Base-by-base conservation (phyloP, 2,113 vertebrate species). In the Acanthisitta chloris region DNA sequence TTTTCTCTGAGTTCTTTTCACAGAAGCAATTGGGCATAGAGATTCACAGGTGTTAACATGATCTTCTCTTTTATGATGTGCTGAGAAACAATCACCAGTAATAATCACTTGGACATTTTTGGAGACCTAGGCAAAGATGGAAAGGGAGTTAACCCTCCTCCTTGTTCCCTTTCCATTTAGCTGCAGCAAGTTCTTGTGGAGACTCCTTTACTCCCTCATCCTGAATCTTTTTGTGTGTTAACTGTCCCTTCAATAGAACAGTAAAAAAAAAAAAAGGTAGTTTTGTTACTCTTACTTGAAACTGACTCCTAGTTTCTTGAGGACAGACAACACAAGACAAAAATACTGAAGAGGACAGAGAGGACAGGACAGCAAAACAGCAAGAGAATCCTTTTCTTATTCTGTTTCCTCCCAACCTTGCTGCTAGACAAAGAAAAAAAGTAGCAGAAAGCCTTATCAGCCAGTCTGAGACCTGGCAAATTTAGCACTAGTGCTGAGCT, bases 371-470 rank as follows among this genome's bases (percentile, higher is more conserved):
- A 69, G 25, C 26, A 49, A 91, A 70, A 57, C 12, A 86, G 36
- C 19, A 73, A 34, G 7, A 33, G 51, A 52, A 48, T 80, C 34
- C 29, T 86, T 83, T 81, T 73, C 31, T 94, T 42, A 31, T 46
- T 78, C 55, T 70, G 3, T 74, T 77, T 83, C 54, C 73, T 90
- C 64, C 64, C 38, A 65, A 83, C 33, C 29, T 78, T 80, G 58
- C 46, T 73, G 20, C 18, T 65, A 83, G 58, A 81, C 67, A 78
- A 81, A 80, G 49, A 16, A 71, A 84, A 95, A 94, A 58, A 10
- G 24, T 43, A 92, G 34, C 38, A 94, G 72, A 94, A 88, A 81
- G 31, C 25, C 62, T 94, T 94, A 92, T 94, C 83, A 94, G 64
- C 34, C 51, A 51, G 14, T 4, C 59, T 40, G 52, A 92, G 69